Conservation (phyloP, 2,113 vertebrate species). For the Montifringilla adamsi region DNA sequence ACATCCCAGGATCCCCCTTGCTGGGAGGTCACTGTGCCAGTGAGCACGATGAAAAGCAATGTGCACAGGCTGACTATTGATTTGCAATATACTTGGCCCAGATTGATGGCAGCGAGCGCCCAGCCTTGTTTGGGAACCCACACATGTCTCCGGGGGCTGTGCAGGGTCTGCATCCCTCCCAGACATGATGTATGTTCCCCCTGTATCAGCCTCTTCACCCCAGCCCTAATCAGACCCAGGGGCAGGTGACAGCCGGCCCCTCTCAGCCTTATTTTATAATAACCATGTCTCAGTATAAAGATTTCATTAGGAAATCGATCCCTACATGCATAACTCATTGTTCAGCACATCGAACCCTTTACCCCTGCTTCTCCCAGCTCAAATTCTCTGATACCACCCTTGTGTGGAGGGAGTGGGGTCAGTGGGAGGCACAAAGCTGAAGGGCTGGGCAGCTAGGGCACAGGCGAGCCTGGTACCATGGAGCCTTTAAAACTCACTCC, state of each 20-base stretch:
- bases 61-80: constrained; percentile 4
- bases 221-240: background rate
- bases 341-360: background rate
- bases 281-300: constrained; percentile 2
- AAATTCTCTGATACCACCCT: background rate
- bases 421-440: background rate
- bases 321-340: background rate
- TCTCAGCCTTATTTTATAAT: background rate
- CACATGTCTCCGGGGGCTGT: background rate
- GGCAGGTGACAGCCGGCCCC: background rate
- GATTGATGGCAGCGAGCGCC: background rate
- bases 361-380: background rate
- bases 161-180: background rate
- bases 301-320: constrained; percentile 49
- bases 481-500: background rate
- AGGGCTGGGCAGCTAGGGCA: background rate
- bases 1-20: background rate
- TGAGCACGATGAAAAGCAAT: background rate
- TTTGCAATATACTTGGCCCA: constrained; percentile 31
- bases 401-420: background rate
- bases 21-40: background rate
- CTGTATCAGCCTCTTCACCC: background rate
- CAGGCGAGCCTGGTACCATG: accelerated
- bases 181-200: constrained; percentile 5
- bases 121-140: background rate